phyloP scores from a whole-genome alignment of 2,113 vertebrate species.

The Fulmarus glacialis region DNA sequence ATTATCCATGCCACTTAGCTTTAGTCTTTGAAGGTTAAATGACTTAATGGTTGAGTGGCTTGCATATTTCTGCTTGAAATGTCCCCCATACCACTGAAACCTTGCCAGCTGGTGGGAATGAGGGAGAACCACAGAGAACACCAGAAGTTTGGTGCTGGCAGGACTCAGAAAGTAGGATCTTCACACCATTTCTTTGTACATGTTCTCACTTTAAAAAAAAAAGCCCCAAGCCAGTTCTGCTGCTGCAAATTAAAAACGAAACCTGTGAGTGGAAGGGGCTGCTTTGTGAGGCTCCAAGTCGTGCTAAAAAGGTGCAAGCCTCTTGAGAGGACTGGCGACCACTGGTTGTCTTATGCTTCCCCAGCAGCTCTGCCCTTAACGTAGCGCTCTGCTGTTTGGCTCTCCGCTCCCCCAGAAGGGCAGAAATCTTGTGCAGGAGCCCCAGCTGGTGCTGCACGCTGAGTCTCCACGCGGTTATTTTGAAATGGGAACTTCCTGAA shows the following conservation, averaged over 20 bases:
- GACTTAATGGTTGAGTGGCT: background rate
- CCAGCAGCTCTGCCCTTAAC: background rate
- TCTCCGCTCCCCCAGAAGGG: background rate
- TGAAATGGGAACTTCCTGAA: background rate
- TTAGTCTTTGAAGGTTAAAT: background rate
- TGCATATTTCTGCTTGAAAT: background rate
- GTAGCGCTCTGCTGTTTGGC: background rate
- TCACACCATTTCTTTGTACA: background rate
- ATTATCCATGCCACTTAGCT: background rate
- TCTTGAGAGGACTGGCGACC: background rate
- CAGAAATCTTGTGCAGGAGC: background rate
- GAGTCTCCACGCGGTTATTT: background rate
- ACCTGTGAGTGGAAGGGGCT: background rate
- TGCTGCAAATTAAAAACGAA: background rate
- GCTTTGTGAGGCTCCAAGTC: background rate
- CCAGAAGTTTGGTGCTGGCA: background rate
- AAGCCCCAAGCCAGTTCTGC: background rate
- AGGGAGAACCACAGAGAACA: background rate
- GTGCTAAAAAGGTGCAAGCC: background rate
- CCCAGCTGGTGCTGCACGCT: background rate
- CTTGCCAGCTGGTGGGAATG: background rate
- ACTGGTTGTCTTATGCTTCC: background rate
- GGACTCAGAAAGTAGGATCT: background rate
- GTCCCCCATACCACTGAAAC: background rate
- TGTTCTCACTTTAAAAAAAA: background rate